Conservation (phyloP, 2,888 invertebrate genomes). For the Zonitis immaculata region DNA sequence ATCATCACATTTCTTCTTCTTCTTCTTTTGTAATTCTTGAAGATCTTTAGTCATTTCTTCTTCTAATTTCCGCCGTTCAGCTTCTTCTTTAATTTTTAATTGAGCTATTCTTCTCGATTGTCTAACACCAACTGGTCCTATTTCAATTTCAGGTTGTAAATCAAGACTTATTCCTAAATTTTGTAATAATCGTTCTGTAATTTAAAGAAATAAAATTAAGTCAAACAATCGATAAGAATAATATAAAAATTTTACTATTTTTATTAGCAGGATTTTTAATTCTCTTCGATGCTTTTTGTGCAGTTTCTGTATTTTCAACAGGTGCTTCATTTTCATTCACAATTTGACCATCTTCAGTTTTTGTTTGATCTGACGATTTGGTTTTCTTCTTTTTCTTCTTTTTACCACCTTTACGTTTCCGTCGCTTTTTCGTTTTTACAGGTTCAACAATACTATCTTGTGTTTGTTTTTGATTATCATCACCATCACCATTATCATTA, state of each 20-base stretch:
- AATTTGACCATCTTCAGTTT: slow-evolving; percentile 1
- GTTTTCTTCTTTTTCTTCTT: slow-evolving; percentile 27
- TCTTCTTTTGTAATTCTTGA: slow-evolving; percentile 24
- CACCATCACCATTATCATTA: slow-evolving; percentile 44
- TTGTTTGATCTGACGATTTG: background rate
- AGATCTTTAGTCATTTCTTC: slow-evolving; percentile 33
- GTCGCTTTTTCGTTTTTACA: slow-evolving; percentile 27
- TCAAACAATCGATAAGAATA: background rate
- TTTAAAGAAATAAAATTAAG: slow-evolving; percentile 2
- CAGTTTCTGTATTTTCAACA: background rate
- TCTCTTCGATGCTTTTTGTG: slow-evolving; percentile 19
- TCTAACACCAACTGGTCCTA: slow-evolving; percentile 55
- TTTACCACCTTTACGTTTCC: slow-evolving; percentile 36
- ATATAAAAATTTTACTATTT: slow-evolving; percentile 21
- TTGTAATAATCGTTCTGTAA: slow-evolving; percentile 47
- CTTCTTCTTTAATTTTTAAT: slow-evolving; percentile 81
- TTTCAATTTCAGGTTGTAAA: slow-evolving; percentile 16
- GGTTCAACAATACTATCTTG: slow-evolving; percentile 22
- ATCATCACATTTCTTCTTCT: slow-evolving; percentile 26
- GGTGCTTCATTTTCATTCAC: background rate
- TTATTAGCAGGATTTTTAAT: slow-evolving; percentile 27
- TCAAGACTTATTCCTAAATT: slow-evolving; percentile 51
- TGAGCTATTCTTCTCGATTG: slow-evolving; percentile 84
- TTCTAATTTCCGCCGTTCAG: slow-evolving; percentile 50
- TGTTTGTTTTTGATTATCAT: slow-evolving; percentile 23